phyloP scores from a whole-genome alignment of 2,113 vertebrate genomes.

The Prionailurus viverrinus region DNA sequence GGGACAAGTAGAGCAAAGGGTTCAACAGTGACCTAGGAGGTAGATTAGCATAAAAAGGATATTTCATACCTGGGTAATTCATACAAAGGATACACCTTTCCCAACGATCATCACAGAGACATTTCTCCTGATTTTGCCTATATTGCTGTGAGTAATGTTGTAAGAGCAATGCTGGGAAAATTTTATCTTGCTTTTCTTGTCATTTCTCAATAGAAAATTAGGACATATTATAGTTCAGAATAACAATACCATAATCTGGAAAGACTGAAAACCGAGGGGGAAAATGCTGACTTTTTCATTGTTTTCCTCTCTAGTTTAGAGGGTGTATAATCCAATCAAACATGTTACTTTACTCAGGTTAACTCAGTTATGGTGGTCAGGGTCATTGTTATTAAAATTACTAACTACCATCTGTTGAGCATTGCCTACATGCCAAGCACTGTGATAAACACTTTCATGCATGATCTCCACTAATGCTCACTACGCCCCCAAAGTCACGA shows the following conservation, averaged over 20 bases:
- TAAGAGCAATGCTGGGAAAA: background rate
- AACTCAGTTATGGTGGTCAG: background rate
- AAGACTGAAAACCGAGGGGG: background rate
- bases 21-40: background rate
- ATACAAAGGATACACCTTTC: background rate
- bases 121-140: background rate
- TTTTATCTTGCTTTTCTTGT: background rate
- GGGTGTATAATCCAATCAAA: background rate
- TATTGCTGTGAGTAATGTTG: background rate
- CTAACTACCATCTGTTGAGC: background rate
- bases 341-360: slow-evolving; percentile 6
- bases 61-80: background rate
- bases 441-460: background rate
- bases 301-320: background rate
- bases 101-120: background rate
- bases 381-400: background rate
- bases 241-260: background rate
- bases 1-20: background rate
- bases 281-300: background rate
- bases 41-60: background rate
- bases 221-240: background rate
- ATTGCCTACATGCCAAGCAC: background rate
- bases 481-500: background rate
- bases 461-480: background rate
- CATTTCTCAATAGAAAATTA: background rate